Base-by-base conservation (phyloP, 2,888 invertebrate genomes). In the Neuroscelio doddi region DNA sequence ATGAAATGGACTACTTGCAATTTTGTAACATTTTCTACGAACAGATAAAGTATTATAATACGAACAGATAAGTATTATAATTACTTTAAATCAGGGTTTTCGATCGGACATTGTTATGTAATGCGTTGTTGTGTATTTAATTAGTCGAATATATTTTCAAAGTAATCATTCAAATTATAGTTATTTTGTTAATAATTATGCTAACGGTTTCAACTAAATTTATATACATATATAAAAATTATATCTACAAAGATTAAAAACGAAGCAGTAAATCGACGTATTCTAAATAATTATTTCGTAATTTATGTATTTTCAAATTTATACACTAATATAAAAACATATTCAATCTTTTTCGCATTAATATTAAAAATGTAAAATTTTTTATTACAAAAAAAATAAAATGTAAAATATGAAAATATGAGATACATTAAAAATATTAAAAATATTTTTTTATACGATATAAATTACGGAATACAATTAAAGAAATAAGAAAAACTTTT, bases 41-140 rank as follows among this genome's bases (percentile, higher is more conserved):
- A 32, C 9, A n/a, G 4, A 12, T 32, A 32, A 32, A 32, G 4
- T 10, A 3, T n/a, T n/a, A n/a, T n/a, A n/a, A n/a, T n/a, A n/a
- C n/a, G n/a, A n/a, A n/a, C n/a, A n/a, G n/a, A 9, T 12, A 32
- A 32, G 10, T 12, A 32, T 32, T 1, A 3, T 32, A 32, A 12
- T 32, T 32, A 32, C 9, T 12, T 12, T 4, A 12, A 32, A 32
- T 32, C 12, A 12, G 12, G 32, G 12, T 12, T 7, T 32, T 12
- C 7, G 32, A 4, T 32, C 12, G 9, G 12, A 32, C 7, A 10
- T 32, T 27, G 9, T n/a, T n/a, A 46, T n/a, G 44, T 45, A 27
- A 44, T n/a, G n/a, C n/a, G n/a, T n/a, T 53, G 45, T 38, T 53
- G 52, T 44, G 44, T 36, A 45, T 8, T 7, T 34, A 14, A 16